phyloP scores from a whole-genome alignment of 2,113 vertebrate genomes.

The Anhinga anhinga region DNA sequence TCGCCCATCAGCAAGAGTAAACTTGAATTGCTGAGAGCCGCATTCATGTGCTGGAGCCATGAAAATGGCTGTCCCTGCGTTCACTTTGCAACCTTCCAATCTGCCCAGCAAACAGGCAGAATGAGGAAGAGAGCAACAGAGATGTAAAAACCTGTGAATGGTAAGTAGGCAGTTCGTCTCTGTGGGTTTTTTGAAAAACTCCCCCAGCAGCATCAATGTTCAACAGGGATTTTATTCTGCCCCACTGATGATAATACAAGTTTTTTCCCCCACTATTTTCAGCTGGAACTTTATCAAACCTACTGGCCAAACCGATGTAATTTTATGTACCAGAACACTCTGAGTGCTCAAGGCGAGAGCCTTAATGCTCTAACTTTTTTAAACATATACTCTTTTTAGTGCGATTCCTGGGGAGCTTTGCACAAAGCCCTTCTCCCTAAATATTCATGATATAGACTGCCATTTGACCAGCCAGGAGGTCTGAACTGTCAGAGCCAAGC shows the following conservation, averaged over 20 bases:
- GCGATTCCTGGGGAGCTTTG: not conserved
- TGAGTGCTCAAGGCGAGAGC: not conserved
- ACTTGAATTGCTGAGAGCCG: not conserved
- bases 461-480: not conserved
- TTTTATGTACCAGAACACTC: not conserved
- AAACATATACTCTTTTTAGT: accelerated
- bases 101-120: not conserved
- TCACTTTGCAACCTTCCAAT: not conserved
- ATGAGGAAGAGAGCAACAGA: not conserved
- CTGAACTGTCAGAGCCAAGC: not conserved
- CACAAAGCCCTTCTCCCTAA: not conserved
- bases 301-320: not conserved
- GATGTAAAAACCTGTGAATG: not conserved
- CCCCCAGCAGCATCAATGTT: not conserved
- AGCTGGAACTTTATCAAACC: not conserved
- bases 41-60: not conserved
- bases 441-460: not conserved
- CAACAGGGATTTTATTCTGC: not conserved
- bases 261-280: not conserved
- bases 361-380: not conserved
- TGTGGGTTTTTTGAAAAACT: not conserved
- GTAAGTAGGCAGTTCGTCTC: not conserved
- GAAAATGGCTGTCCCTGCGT: not conserved
- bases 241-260: not conserved
- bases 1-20: not conserved